Base-by-base conservation (phyloP, 2,797 vertebrate genomes). In the Cephalopachus bancanus region DNA sequence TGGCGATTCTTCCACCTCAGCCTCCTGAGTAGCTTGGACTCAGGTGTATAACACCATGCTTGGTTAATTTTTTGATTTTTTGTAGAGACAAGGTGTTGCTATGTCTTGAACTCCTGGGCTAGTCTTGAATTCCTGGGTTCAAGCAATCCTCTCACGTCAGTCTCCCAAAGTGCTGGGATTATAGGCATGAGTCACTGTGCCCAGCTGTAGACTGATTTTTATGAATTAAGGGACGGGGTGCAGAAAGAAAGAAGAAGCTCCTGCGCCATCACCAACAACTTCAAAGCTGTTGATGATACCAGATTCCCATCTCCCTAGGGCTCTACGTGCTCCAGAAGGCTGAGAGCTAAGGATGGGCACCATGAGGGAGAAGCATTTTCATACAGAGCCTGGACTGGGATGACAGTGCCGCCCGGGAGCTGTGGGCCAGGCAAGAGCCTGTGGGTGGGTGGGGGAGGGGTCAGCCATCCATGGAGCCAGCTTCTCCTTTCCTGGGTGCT, bases 281-380 rank as follows among this genome's bases (percentile, higher is more conserved):
- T 69, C 5, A 6, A 53, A 53, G 49, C 17, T 79, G 37, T 20
- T n/a, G 28, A 64, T n/a, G 33, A 26, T 11, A 3, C 30, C 2
- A 5, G 72, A 20, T 72, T n/a, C 53, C 0, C 26, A 28, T 1
- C 55, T 10, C 72, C 24, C 12, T 62, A 53, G 71, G 37, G 60
- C 59, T 30, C 30, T 1, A 3, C 20, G 51, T 81, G 17, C 37
- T 1, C 20, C 20, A 7, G 4, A 14, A 10, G 28, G 51, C 72
- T 83, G 71, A 62, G 30, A 76, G 15, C 14, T 16, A 26, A 51
- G 72, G 57, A 14, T 1, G 0, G 10, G 53, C 15, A 14, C 26
- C 2, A 2, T 0, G 0, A 4, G 7, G 30, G 30, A 5, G 62
- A 30, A 7, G 0, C 4, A 10, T 24, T 26, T 24, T 6, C 5